A percentile compares a stretch with the other conserved stretches of the same genome.
Conservation (phyloP, 92 coral and sea anemone genomes). For the Porites divaricata region DNA sequence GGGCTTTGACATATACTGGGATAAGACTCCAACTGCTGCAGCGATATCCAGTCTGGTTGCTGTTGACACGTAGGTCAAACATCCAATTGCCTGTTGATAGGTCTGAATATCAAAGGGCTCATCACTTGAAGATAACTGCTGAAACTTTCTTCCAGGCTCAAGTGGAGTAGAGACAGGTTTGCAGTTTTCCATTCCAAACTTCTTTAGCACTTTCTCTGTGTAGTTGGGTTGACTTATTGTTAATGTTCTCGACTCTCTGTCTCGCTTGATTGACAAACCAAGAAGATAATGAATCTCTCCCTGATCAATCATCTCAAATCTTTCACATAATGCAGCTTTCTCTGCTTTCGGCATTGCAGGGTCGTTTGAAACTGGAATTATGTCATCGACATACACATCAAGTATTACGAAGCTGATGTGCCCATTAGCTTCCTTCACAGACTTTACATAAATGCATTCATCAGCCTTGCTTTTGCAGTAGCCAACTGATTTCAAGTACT, state of each 20-base stretch:
- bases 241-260: slow-evolving; percentile 64
- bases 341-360: too few species aligned
- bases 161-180: slow-evolving; percentile 62
- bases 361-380: slow-evolving; percentile 31
- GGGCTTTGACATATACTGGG: too few species aligned
- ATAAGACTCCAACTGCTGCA: too few species aligned
- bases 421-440: slow-evolving; percentile 57
- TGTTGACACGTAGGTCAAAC: too few species aligned
- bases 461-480: too few species aligned
- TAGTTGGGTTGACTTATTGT: slow-evolving; percentile 59
- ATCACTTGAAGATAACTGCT: slow-evolving; percentile 28
- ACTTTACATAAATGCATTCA: slow-evolving; percentile 57
- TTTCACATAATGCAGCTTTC: too few species aligned
- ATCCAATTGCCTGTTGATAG: slow-evolving; percentile 69
- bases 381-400: slow-evolving; percentile 62
- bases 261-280: slow-evolving; percentile 68
- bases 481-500: too few species aligned
- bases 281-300: slow-evolving; percentile 65
- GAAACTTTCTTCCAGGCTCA: slow-evolving; percentile 65
- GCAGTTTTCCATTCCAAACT: slow-evolving; percentile 61
- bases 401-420: slow-evolving; percentile 58
- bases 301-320: slow-evolving; percentile 6
- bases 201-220: slow-evolving; percentile 53
- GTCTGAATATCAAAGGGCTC: slow-evolving; percentile 57
- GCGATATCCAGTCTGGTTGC: too few species aligned